Evolutionary conservation across 2,797 vertebrate genomes (phyloP).

Genomic region (Thaleichthys pacificus): DNA sequence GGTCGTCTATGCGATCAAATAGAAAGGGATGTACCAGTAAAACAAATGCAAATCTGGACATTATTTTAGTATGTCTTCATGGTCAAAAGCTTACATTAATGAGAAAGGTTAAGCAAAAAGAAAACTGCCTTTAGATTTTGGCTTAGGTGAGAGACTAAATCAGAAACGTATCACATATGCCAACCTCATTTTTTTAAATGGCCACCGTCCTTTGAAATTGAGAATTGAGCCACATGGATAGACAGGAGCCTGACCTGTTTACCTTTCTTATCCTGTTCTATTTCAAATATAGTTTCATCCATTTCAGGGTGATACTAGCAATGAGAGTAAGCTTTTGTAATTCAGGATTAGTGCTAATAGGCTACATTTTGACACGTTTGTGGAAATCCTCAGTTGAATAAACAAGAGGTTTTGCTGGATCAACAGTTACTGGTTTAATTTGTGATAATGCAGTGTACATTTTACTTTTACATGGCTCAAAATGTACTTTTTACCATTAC

Average conservation of each 20-base stretch:
- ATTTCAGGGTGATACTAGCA: conserved; percentile 19
- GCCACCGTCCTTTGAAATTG: conserved; percentile 27
- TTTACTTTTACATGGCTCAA: not conserved
- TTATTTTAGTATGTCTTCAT: conserved; percentile 45
- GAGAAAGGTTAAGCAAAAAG: conserved; percentile 44
- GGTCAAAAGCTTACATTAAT: conserved; percentile 34
- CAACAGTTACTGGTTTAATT: not conserved
- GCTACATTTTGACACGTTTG: conserved; percentile 14
- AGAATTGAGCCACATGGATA: conserved; percentile 12
- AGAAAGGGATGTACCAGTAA: conserved; percentile 23
- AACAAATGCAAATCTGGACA: conserved; percentile 18
- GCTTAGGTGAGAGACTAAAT: conserved; percentile 31
- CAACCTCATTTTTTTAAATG: not conserved
- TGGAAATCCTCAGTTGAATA: not conserved
- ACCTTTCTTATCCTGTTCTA: no score
- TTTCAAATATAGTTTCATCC: not conserved
- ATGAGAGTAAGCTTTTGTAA: conserved; percentile 24
- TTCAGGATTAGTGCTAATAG: conserved; percentile 20
- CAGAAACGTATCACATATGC: conserved; percentile 34
- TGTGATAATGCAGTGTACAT: not conserved
- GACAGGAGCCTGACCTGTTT: conserved; percentile 3
- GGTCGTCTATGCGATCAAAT: conserved; percentile 40
- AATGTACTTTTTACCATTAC: not conserved
- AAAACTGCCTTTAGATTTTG: conserved; percentile 43
- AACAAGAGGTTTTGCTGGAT: not conserved